These are phyloP conservation scores for Calliopum simillimum DNA, from an alignment of 2,888 invertebrate genomes.

Conservation along the genomic window DNA sequence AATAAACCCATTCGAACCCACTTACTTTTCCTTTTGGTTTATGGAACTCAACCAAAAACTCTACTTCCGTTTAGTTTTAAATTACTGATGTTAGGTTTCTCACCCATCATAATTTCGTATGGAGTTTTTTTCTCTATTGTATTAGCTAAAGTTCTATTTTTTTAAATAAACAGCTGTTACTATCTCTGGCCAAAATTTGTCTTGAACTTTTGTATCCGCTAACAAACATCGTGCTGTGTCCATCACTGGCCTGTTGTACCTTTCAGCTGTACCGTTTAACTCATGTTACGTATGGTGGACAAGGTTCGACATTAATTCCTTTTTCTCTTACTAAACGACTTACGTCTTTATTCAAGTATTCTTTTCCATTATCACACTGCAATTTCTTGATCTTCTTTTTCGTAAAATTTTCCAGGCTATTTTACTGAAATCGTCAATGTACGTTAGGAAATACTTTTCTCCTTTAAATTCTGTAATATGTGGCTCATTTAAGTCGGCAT, in stretches of 20 bases:
- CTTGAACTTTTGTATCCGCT: conserved; percentile 42
- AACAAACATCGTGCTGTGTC: conserved; percentile 46
- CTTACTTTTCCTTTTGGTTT: conserved; percentile 27
- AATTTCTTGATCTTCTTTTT: conserved; percentile 27
- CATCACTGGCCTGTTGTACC: conserved; percentile 46
- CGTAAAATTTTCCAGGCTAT: conserved; percentile 43
- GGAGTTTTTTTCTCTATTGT: conserved; percentile 25
- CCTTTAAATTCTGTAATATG: conserved; percentile 36
- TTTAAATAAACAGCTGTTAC: conserved; percentile 35
- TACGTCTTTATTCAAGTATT: conserved; percentile 41
- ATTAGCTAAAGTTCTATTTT: conserved; percentile 23
- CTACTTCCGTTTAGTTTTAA: conserved; percentile 30
- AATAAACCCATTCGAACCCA: conserved; percentile 32
- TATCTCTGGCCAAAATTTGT: conserved; percentile 40
- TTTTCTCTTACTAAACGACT: conserved; percentile 44
- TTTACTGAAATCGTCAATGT: conserved; percentile 47
- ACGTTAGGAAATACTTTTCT: conserved; percentile 47
- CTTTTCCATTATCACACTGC: conserved; percentile 45
- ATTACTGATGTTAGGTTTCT: conserved; percentile 6
- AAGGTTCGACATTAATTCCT: conserved; percentile 43
- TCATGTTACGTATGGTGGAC: conserved; percentile 49
- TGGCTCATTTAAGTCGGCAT: conserved; percentile 32
- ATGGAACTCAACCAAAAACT: conserved; percentile 24
- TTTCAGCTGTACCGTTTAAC: conserved; percentile 48
- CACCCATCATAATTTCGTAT: conserved; percentile 21